Evolutionary conservation across 2,888 invertebrate species (phyloP).

Genomic region (Myathropa florea): DNA sequence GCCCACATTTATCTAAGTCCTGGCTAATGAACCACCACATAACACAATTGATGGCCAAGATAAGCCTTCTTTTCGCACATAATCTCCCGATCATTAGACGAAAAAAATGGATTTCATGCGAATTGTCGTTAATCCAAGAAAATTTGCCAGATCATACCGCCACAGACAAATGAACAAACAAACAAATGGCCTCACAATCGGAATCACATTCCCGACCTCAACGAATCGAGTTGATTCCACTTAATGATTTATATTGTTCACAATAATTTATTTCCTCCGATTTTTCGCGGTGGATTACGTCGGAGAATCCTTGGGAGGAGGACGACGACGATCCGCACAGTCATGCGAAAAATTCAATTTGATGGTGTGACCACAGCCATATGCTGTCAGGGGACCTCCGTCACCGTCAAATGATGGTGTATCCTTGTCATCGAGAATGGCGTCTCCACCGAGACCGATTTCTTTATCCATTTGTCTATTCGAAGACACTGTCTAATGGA

Average conservation of each 20-base stretch:
- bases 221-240: conserved; percentile 58
- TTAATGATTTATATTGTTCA: conserved; percentile 69
- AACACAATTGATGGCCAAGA: not conserved
- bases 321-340: conserved; percentile 8
- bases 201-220: conserved; percentile 62
- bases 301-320: conserved; percentile 29
- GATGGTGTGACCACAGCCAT: conserved; percentile 67
- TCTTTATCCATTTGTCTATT: conserved; percentile 48
- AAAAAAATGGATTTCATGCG: not conserved
- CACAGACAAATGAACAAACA: conserved; percentile 22
- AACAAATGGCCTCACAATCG: not conserved
- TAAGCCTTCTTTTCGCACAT: not conserved
- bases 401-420: conserved; percentile 5
- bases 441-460: conserved; percentile 24
- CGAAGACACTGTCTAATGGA: conserved; percentile 41
- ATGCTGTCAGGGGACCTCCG: conserved; percentile 32
- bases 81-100: not conserved
- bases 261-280: conserved; percentile 65
- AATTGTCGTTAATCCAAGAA: not conserved
- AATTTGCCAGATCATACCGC: conserved; percentile 29
- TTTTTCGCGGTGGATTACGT: conserved; percentile 62
- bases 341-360: conserved; percentile 69
- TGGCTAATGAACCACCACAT: not conserved
- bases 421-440: conserved; percentile 40
- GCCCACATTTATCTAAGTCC: not conserved